Evolutionary conservation across 2,797 vertebrate genomes (phyloP), one percentile per base, ranked within the genome.

Genomic region (Merluccius polli): DNA sequence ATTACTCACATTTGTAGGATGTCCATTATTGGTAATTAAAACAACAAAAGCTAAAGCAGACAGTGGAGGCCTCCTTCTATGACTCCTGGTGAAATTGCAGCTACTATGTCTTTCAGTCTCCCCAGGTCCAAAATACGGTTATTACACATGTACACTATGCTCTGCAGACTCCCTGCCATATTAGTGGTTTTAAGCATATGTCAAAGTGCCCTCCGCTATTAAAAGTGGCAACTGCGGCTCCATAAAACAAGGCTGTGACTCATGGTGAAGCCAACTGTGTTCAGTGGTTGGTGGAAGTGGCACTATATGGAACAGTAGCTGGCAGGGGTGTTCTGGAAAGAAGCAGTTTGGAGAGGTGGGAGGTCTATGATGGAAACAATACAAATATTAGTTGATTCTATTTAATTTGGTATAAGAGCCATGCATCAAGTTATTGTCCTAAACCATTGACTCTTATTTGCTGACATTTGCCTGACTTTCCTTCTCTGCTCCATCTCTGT

Each of bases 281-380:
- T 89, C 88, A 87, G 88, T 80, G 87, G 85, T 91, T 81, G 86
- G 82, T 85, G 82, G 82, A 89, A 88, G 85, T 91, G 86, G 88
- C 87, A 85, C 85, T 75, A 27, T 78, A 85, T 27, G 27, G 85
- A 92, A 88, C 87, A 78, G 76, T 81, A 87, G 81, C 87, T 79
- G 12, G 71, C 67, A 77, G 71, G 74, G 41, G 73, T 73, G 13
- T 32, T 78, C 31, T 11, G 71, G 73, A 29, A 78, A 63, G 27
- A 24, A 63, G 52, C 52, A 10, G 9, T 27, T 65, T 10, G 24
- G 24, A 65, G 59, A 65, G 59, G 24, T 27, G 10, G 24, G 59
- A 65, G 59, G 59, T 27, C n/a, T 27, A 27, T 27, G 59, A 65
- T 63, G 59, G 24, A 63, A n/a, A 63, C 24, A 27, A 13, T 27